phyloP scores from a whole-genome alignment of 2,113 vertebrate genomes.

The Arvicanthis niloticus region DNA sequence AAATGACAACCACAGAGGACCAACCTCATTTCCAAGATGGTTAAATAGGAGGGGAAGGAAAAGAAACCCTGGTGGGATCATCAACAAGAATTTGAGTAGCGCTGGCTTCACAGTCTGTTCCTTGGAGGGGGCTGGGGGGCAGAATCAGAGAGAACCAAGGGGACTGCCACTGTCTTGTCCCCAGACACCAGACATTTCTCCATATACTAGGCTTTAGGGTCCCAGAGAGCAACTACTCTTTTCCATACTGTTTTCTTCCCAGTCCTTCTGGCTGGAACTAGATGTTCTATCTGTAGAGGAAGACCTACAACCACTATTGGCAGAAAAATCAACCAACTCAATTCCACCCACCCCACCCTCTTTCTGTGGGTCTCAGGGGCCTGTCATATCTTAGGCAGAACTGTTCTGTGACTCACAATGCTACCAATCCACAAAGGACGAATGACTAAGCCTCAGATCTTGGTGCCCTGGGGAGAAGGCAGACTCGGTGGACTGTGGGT shows the following conservation, averaged over 20 bases:
- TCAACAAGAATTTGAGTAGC: background rate
- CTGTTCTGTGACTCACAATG: background rate
- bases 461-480: background rate
- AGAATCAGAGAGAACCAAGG: background rate
- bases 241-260: background rate
- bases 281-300: background rate
- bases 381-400: conserved; percentile 27
- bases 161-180: background rate
- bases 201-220: background rate
- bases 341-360: background rate
- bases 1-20: conserved; percentile 73
- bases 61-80: background rate
- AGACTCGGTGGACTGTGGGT: background rate
- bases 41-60: conserved; percentile 44
- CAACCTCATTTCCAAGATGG: conserved; percentile 72
- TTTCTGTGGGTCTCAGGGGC: background rate
- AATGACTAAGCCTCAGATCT: background rate
- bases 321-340: background rate
- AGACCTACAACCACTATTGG: background rate
- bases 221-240: background rate
- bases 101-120: background rate
- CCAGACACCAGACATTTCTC: background rate
- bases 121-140: background rate
- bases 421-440: background rate
- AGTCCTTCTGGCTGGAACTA: background rate